phyloP scores from a whole-genome alignment of 1,140 invertebrate genomes.

The Drosophila santomea region DNA sequence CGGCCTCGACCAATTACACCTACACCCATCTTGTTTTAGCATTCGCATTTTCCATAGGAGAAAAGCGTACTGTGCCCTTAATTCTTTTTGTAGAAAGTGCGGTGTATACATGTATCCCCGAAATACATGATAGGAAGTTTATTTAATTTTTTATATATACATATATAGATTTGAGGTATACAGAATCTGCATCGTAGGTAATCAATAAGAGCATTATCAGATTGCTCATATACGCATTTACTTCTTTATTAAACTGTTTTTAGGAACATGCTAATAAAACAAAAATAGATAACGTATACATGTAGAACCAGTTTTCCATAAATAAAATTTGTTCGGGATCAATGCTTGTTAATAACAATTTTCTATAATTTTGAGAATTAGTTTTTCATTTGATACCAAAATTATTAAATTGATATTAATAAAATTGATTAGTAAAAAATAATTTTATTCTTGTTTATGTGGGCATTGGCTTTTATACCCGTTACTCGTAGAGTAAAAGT shows the following conservation, averaged over 20 bases:
- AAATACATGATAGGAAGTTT: background rate
- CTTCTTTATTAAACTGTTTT: background rate
- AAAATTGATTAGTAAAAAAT: too few relatives aligned
- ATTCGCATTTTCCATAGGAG: background rate
- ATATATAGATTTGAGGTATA: background rate
- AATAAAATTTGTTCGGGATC: too few relatives aligned
- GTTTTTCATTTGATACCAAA: too few relatives aligned
- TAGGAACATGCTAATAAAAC: background rate
- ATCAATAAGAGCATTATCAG: background rate
- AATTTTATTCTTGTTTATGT: too few relatives aligned
- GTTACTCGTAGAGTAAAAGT: too few relatives aligned
- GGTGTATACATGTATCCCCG: background rate
- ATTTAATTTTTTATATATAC: background rate
- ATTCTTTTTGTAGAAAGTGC: background rate
- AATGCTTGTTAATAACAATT: too few relatives aligned
- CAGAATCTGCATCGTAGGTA: background rate
- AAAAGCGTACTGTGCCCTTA: background rate
- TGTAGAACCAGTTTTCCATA: background rate
- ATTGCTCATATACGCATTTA: background rate
- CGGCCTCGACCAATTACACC: background rate
- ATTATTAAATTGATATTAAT: too few relatives aligned
- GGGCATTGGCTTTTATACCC: too few relatives aligned
- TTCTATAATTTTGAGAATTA: too few relatives aligned
- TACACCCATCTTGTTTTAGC: constrained; percentile 10
- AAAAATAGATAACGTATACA: background rate